A percentile compares a stretch with the other conserved stretches of the same genome.
phyloP scores from a whole-genome alignment of 2,888 invertebrate genomes.

The Leptopterna dolabrata region DNA sequence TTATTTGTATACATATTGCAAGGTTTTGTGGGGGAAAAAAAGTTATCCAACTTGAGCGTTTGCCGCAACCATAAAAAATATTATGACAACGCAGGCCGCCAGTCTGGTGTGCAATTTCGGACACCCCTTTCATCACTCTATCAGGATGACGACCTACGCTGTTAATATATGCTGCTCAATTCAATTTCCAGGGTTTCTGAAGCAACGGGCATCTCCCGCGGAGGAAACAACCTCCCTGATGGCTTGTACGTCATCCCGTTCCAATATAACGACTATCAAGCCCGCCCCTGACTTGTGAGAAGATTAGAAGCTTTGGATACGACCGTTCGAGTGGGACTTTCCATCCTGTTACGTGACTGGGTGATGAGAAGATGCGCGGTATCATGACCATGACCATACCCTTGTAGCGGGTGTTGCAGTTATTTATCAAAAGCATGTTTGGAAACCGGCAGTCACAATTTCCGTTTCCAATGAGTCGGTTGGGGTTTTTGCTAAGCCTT shows the following conservation, averaged over 20 bases:
- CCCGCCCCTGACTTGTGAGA: not conserved
- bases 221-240: not conserved
- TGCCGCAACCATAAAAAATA: too few species aligned
- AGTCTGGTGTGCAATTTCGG: not conserved
- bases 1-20: too few species aligned
- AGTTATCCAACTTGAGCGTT: too few species aligned
- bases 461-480: too few species aligned
- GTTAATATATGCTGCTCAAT: not conserved
- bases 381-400: too few species aligned
- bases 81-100: too few species aligned
- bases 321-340: not conserved
- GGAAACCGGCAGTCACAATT: too few species aligned
- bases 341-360: not conserved
- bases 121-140: not conserved
- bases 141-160: not conserved
- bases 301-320: not conserved
- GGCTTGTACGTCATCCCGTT: not conserved
- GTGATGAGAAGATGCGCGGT: not conserved
- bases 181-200: slow-evolving; percentile 1
- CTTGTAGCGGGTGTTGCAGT: too few species aligned
- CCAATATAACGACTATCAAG: not conserved
- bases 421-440: too few species aligned
- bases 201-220: not conserved
- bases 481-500: too few species aligned
- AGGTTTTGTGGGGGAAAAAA: too few species aligned